phyloP scores from a whole-genome alignment of 2,888 invertebrate species.

The Epiperipatus broadwayi region DNA sequence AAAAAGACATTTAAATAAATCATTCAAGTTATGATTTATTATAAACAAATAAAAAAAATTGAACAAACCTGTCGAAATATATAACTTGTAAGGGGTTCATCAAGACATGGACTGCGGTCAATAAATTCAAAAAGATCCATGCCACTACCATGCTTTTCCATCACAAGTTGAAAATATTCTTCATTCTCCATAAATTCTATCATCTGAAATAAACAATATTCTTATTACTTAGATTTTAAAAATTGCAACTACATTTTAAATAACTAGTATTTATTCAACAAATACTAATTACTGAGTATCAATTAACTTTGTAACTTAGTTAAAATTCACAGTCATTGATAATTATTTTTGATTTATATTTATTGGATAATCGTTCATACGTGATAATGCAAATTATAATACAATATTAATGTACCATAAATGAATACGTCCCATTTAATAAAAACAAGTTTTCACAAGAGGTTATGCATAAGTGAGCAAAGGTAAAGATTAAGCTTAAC shows the following conservation, averaged over 20 bases:
- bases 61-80: constrained; percentile 45
- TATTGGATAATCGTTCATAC: too few species aligned
- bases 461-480: too few species aligned
- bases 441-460: too few species aligned
- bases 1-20: constrained; percentile 9
- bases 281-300: too few species aligned
- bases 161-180: constrained; percentile 49
- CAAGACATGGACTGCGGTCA: constrained; percentile 43
- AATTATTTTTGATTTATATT: too few species aligned
- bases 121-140: constrained; percentile 61
- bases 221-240: constrained; percentile 8
- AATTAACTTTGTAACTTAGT: too few species aligned
- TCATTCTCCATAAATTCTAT: constrained; percentile 48
- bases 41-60: constrained; percentile 1
- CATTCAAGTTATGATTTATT: background rate
- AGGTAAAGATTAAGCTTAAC: too few species aligned
- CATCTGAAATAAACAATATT: constrained; percentile 32
- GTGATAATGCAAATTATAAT: too few species aligned
- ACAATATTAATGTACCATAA: too few species aligned
- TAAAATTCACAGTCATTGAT: too few species aligned
- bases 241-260: constrained; percentile 21
- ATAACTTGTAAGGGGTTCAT: constrained; percentile 45
- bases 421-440: too few species aligned
- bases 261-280: too few species aligned
- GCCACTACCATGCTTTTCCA: constrained; percentile 53